Evolutionary conservation across 2,113 vertebrate genomes (phyloP).

Genomic region (Pteropus alecto): DNA sequence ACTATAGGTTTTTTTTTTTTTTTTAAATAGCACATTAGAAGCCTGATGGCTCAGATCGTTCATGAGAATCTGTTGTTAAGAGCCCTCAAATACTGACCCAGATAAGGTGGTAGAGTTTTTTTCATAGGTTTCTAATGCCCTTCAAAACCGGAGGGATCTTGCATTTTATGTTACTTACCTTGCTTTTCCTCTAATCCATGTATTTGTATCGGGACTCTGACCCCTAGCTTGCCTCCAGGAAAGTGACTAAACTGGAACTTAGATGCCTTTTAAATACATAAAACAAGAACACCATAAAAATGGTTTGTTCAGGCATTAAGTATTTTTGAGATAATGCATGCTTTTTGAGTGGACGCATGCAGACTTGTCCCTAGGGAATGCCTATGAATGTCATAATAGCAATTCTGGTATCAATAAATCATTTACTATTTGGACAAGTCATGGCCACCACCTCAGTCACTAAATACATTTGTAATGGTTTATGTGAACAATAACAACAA

Average conservation of each 20-base stretch:
- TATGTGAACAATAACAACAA: constrained; percentile 62
- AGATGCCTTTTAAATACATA: background rate
- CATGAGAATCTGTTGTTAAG: background rate
- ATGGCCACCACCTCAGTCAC: constrained; percentile 37
- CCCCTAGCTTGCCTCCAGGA: background rate
- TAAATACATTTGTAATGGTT: constrained; percentile 63
- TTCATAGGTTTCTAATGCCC: background rate
- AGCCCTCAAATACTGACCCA: background rate
- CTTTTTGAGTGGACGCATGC: constrained; percentile 12
- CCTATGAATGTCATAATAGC: constrained; percentile 50
- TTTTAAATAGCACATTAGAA: background rate
- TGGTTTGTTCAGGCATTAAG: background rate
- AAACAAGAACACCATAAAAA: background rate
- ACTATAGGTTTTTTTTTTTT: background rate
- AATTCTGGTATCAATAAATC: constrained; percentile 63
- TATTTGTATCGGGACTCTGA: background rate
- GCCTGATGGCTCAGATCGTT: background rate
- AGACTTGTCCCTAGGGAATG: background rate
- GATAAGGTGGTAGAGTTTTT: background rate
- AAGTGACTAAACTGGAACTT: background rate
- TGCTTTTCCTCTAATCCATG: background rate
- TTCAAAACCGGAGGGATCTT: background rate
- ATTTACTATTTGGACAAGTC: constrained; percentile 47
- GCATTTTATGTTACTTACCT: background rate
- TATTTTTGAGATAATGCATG: constrained; percentile 54